phyloP scores from a whole-genome alignment of 2,888 invertebrate genomes.

The Blastobasis lacticolella region DNA sequence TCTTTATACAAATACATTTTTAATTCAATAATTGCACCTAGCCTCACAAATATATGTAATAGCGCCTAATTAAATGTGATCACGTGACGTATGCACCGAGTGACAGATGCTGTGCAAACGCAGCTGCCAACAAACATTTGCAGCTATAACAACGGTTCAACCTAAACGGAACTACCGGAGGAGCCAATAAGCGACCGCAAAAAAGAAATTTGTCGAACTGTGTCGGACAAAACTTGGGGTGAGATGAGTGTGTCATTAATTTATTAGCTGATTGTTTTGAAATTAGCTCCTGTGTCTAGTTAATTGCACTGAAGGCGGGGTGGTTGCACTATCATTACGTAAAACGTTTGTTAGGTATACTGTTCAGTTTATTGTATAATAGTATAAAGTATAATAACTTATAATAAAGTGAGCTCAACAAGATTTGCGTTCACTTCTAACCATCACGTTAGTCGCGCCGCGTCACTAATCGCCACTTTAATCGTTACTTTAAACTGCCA shows the following conservation, averaged over 20 bases:
- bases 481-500: no score
- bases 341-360: background rate
- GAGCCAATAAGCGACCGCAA: no score
- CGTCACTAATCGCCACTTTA: no score
- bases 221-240: constrained; percentile 16
- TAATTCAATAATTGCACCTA: constrained; percentile 65
- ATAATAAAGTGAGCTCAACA: no score
- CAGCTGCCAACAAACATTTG: no score
- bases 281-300: constrained; percentile 23
- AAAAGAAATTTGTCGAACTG: background rate
- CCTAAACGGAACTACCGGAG: no score
- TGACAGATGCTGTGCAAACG: constrained; percentile 49
- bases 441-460: no score
- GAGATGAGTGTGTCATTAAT: constrained; percentile 35
- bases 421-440: no score
- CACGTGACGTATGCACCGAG: constrained; percentile 65
- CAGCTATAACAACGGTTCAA: no score
- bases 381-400: no score
- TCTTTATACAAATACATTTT: constrained; percentile 62
- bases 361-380: no score
- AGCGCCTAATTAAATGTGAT: constrained; percentile 54
- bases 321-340: constrained; percentile 11
- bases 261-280: constrained; percentile 40
- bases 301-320: no score
- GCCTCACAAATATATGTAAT: constrained; percentile 38